phyloP scores from a whole-genome alignment of 2,888 invertebrate genomes.

The Creontiades dilutus region DNA sequence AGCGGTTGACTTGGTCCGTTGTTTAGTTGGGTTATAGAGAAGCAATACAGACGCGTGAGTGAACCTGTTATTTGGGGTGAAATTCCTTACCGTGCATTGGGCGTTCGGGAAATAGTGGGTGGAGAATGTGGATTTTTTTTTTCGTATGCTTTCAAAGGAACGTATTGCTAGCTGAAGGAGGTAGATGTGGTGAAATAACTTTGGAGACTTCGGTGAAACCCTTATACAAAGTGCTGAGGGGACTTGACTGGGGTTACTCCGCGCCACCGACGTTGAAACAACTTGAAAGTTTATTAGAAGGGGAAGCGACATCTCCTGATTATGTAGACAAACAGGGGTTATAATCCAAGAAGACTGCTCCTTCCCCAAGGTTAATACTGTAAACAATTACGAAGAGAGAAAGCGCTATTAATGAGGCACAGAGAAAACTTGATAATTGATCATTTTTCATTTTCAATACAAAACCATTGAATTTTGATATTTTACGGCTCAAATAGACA shows the following conservation, averaged over 20 bases:
- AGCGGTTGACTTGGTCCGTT: slow-evolving; percentile 66
- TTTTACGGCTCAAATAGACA: no score
- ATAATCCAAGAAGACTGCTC: not conserved
- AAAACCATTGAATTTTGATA: no score
- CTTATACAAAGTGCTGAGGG: slow-evolving; percentile 23
- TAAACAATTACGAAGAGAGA: not conserved
- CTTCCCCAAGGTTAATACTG: not conserved
- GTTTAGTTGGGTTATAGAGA: slow-evolving; percentile 69
- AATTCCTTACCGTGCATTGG: slow-evolving; percentile 41
- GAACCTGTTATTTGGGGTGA: slow-evolving; percentile 64
- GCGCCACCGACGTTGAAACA: slow-evolving; percentile 15
- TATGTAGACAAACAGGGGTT: slow-evolving; percentile 43
- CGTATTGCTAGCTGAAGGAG: slow-evolving; percentile 51
- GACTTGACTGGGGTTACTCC: not conserved
- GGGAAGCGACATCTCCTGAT: slow-evolving; percentile 34
- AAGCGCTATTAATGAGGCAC: no score
- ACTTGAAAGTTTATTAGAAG: slow-evolving; percentile 24
- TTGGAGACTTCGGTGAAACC: slow-evolving; percentile 53
- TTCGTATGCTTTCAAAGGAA: slow-evolving; percentile 3
- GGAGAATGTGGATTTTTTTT: slow-evolving; percentile 49
- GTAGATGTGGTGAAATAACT: slow-evolving; percentile 45
- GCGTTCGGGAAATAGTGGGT: not conserved
- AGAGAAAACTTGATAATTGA: no score
- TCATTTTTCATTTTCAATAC: no score
- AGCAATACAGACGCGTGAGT: slow-evolving; percentile 69